Evolutionary conservation across 2,113 vertebrate genomes (phyloP).

Genomic region (Halichoeres trimaculatus): DNA sequence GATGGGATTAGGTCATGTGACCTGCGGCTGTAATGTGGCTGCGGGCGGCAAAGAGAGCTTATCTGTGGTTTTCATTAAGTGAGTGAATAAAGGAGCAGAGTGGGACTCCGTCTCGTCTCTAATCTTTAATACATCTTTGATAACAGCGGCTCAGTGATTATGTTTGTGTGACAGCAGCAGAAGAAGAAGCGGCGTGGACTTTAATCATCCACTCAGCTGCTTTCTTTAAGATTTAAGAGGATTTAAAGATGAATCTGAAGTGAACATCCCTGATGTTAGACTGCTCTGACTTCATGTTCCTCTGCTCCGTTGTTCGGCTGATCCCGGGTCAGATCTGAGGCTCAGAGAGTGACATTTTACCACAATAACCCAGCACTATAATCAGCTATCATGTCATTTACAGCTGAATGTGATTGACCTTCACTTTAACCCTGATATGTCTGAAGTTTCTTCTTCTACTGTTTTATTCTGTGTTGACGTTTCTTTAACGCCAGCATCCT

Average conservation of each 20-base stretch:
- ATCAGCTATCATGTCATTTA: too few species aligned
- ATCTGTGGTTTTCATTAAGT: constrained; percentile 62
- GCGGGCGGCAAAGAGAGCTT: constrained; percentile 37
- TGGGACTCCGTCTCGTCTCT: constrained; percentile 23
- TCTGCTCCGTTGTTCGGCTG: constrained; percentile 19
- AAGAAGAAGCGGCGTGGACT: neutral
- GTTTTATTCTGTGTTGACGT: too few species aligned
- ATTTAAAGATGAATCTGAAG: constrained; percentile 61
- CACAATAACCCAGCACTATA: too few species aligned
- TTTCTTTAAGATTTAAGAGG: constrained; percentile 59
- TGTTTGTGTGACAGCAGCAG: constrained; percentile 24
- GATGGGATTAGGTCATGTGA: constrained; percentile 48
- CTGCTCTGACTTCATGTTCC: neutral
- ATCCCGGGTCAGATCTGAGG: constrained; percentile 12
- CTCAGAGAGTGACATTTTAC: neutral
- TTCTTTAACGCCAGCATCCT: too few species aligned
- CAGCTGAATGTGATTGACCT: too few species aligned
- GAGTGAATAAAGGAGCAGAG: constrained; percentile 58
- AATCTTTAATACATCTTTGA: constrained; percentile 70
- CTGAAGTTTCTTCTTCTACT: too few species aligned
- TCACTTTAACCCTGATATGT: neutral
- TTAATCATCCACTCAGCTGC: constrained; percentile 47
- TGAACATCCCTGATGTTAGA: constrained; percentile 33
- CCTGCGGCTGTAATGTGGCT: constrained; percentile 40
- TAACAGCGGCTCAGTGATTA: constrained; percentile 18